Percentiles rank a stretch among this genome's conserved stretches.
Conservation (phyloP, 1,140 invertebrate genomes). For the Neodiprion virginianus region DNA sequence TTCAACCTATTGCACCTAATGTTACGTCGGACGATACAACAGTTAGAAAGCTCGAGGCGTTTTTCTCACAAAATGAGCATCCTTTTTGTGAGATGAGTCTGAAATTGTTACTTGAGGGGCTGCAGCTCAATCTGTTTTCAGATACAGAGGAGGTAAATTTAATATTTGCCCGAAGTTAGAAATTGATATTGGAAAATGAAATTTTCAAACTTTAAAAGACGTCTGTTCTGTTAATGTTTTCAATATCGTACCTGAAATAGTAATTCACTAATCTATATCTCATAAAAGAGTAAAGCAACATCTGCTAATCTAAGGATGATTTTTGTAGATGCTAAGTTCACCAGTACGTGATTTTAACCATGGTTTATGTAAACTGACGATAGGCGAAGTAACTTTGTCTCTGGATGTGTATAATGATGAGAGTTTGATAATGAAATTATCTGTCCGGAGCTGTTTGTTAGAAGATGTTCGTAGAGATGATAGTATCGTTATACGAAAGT, state of each 20-base stretch:
- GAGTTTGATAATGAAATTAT: slow-evolving; percentile 75
- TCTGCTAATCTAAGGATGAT: background rate
- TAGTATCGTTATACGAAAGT: slow-evolving; percentile 71
- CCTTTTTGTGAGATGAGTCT: slow-evolving; percentile 60
- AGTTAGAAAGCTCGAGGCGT: slow-evolving; percentile 76
- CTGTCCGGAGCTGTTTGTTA: slow-evolving; percentile 72
- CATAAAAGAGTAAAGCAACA: no score
- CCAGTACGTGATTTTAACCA: slow-evolving; percentile 76
- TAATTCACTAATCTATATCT: no score
- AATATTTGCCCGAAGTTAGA: background rate
- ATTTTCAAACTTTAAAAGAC: no score
- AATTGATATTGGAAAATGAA: no score
- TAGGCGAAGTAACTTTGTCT: slow-evolving; percentile 72
- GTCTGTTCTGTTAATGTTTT: slow-evolving; percentile 12
- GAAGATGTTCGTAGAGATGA: slow-evolving; percentile 78
- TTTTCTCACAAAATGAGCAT: slow-evolving; percentile 72
- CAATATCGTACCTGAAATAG: background rate
- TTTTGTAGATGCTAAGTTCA: slow-evolving; percentile 69
- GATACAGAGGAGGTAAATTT: slow-evolving; percentile 71
- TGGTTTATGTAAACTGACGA: slow-evolving; percentile 73
- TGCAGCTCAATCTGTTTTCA: slow-evolving; percentile 74
- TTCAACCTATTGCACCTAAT: background rate
- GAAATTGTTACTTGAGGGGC: slow-evolving; percentile 72
- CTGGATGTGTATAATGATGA: slow-evolving; percentile 74
- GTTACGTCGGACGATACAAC: slow-evolving; percentile 62